A percentile compares a stretch with the other conserved stretches of the same genome.
These are phyloP conservation scores for Stenchaetothrips biformis DNA, from an alignment of 2,888 invertebrate genomes.

Conservation along the genomic window DNA sequence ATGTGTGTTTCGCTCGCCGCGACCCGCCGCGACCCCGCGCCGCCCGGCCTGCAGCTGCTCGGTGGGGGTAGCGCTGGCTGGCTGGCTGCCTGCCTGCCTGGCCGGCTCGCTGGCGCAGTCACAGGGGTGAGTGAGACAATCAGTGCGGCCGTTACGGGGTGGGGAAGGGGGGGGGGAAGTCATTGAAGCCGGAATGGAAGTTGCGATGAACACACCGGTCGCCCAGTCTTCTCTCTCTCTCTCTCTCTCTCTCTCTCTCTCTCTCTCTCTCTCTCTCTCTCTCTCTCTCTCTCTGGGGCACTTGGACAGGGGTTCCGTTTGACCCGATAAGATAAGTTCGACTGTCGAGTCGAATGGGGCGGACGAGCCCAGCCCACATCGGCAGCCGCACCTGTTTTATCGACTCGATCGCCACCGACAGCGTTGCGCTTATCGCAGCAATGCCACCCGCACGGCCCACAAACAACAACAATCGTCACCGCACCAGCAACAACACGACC, in stretches of 20 bases:
- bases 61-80: background rate
- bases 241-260: no score
- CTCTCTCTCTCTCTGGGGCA: background rate
- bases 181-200: background rate
- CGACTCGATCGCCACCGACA: no score
- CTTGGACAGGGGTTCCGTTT: no score
- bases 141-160: background rate
- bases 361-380: no score
- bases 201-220: background rate
- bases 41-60: background rate
- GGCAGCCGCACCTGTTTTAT: no score
- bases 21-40: background rate
- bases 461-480: no score
- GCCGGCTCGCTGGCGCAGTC: background rate
- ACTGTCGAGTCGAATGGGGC: no score
- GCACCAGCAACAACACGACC: no score
- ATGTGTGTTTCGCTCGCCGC: background rate
- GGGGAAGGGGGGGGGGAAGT: background rate
- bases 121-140: background rate
- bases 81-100: background rate
- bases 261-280: constrained; percentile 5
- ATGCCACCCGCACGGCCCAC: no score
- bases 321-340: no score
- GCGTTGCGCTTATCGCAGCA: no score
- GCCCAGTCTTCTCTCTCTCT: background rate